Base-by-base conservation (phyloP, 2,797 vertebrate genomes). In the Paguma larvata region DNA sequence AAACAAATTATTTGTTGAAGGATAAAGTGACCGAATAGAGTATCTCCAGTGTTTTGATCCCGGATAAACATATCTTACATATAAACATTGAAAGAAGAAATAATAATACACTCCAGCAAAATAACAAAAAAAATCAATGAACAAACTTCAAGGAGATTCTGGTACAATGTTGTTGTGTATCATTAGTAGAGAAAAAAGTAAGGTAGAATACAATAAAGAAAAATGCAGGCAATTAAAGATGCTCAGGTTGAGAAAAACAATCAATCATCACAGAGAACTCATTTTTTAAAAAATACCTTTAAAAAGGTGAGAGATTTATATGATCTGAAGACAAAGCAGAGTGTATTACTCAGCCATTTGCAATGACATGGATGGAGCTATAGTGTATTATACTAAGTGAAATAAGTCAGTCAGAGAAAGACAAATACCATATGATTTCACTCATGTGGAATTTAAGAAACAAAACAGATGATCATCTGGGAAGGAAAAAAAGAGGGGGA, bases 1-100 rank as follows among this genome's bases (percentile, higher is more conserved):
- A 94, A 97, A 82, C 38, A 97, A 94, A 79, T 44, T 44, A 73
- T 72, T 68, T 92, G 41, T 41, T 94, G 79, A 92, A 94, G 85
- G 53, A 77, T 73, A 78, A 96, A 53, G 85, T 90, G 86, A 93
- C 90, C 32, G 91, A 83, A 72, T 67, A 86, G 82, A 88, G 53
- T 86, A 85, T 85, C 34, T 85, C 72, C 34, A 80, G 32, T 77
- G 78, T 92, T 85, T 88, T 73, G 11, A 51, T 38, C 41, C 78
- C 79, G 41, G 62, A 83, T 92, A 85, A 94, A 15, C 46, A 73
- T 89, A 88, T 44, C 34, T 67, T 85, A 85, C 16, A 41, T 32
- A 23, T 53, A 90, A 94, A 82, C 62, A 85, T 56, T 44, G 25
- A 83, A 93, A 56, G 68, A 78, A 89, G 25, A 34, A 51, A 56